Evolutionary conservation across 2,888 invertebrate species (phyloP), one percentile per base, ranked within the genome.

Genomic region (Oxyscelio sp.): DNA sequence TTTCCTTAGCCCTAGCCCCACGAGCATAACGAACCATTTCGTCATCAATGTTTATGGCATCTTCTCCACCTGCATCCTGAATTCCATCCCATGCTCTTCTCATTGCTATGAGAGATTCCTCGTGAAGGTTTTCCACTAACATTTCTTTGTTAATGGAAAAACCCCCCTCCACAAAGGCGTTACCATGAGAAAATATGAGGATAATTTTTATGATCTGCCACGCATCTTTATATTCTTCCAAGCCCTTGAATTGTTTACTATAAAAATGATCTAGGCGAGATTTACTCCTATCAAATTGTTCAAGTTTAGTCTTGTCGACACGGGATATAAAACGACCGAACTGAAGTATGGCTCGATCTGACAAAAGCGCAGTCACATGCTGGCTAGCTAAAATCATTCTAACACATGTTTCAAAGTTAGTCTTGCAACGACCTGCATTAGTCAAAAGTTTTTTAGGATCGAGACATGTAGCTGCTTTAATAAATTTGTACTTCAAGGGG

Each of bases 401-500:
- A 21, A 73, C 34, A 27, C 59, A 73, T 24, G 59, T 59, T 22
- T 73, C 52, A 13, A 73, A 50, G 5, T 27, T 24, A 38, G 38
- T 31, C 50, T 52, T 61, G 45, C 73, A 43, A 0, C 13, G 34
- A 34, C 52, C 61, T 24, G 8, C 4, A 4, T 73, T 73, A 11
- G 48, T 2, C 21, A 19, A 6, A 17, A 73, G 15, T 1, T 24
- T 61, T 43, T 50, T 50, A 4, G 73, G 73, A 27, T 52, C 52
- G 24, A 73, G 61, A 52, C 61, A 73, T 27, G 59, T 54, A 17
- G 61, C 13, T 11, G 31, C 61, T 15, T 61, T 38, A 8, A 22
- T 52, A n/a, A 73, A 61, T 40, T 73, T 73, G 4, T 73, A 73
- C 22, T 73, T 73, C 17, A 73, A 61, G 15, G 73, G 73, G 27